These are phyloP conservation scores for Phorcus lineatus DNA, from an alignment of 2,888 invertebrate species.

Conservation along the genomic window DNA sequence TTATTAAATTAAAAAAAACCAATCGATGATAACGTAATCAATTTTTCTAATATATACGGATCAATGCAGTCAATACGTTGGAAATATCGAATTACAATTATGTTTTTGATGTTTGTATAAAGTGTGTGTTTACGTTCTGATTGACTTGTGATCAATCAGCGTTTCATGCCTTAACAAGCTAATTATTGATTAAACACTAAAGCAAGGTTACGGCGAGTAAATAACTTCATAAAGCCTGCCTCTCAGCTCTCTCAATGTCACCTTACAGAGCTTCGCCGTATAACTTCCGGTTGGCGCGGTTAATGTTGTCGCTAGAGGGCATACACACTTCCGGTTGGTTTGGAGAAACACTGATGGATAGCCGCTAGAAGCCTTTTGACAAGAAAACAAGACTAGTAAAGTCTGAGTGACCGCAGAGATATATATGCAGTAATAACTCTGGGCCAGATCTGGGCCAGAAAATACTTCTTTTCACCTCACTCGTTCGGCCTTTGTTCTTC, in stretches of 20 bases:
- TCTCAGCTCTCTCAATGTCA: background rate
- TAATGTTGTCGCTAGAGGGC: background rate
- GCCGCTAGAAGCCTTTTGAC: too few relatives aligned
- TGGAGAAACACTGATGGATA: background rate
- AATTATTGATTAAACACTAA: too few relatives aligned
- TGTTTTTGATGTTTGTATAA: background rate
- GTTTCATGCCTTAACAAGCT: too few relatives aligned
- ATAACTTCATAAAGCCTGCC: background rate
- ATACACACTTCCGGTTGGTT: background rate
- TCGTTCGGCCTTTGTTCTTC: too few relatives aligned
- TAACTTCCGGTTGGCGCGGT: background rate
- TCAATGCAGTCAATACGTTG: background rate
- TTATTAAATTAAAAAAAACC: too few relatives aligned
- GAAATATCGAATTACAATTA: background rate
- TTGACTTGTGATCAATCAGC: too few relatives aligned
- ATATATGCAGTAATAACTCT: too few relatives aligned
- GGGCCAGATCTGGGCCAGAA: too few relatives aligned
- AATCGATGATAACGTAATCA: background rate
- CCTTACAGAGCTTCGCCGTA: background rate
- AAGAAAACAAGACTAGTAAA: too few relatives aligned
- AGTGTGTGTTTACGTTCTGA: too few relatives aligned
- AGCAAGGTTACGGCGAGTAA: background rate
- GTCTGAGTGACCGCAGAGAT: too few relatives aligned
- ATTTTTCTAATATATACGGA: background rate
- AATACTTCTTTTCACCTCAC: too few relatives aligned